Base-by-base conservation (phyloP, 2,888 invertebrate species). In the Pollenia labialis region DNA sequence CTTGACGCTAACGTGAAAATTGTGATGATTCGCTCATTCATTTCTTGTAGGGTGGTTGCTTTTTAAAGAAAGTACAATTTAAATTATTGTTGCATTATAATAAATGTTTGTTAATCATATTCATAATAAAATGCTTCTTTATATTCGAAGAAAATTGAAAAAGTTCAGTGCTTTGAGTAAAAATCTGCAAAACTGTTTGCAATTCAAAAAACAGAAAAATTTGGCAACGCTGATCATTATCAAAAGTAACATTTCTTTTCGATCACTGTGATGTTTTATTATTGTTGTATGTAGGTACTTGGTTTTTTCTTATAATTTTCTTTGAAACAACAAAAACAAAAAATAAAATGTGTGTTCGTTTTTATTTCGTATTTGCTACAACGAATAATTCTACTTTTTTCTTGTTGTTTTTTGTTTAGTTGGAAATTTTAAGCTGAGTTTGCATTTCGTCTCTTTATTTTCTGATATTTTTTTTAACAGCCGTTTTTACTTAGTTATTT, bases 401-500 rank as follows among this genome's bases (percentile, higher is more conserved):
- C 2, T 56, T n/a, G 42, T 56, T 62, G 12, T 64, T 42, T 2
- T n/a, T 46, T 48, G 50, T 68, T 32, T 56, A 56, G 32, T 48
- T 71, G 82, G 62, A 82, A 32, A 68, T 54, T 50, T 82, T 82
- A 54, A 42, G 84, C 74, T 69, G 74, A 74, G 46, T 54, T 80
- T 80, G 79, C 84, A 80, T 60, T 75, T 84, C 77, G 54, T 79
- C 72, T 72, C 42, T 40, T 32, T 79, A 11, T 69, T n/a, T 10
- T 4, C 42, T 11, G 4, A 8, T 44, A 44, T 16, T 46, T 10
- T 12, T 44, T 16, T 50, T 1, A 44, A 44, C 52, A 58, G 52
- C 18, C 46, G 44, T 23, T n/a, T n/a, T n/a, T n/a, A 62, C 54
- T 71, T 64, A 18, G 58, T 16, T 56, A 42, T 69, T 69, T 69